Base-by-base conservation (phyloP, 1,140 invertebrate genomes). In the Idris sp. region DNA sequence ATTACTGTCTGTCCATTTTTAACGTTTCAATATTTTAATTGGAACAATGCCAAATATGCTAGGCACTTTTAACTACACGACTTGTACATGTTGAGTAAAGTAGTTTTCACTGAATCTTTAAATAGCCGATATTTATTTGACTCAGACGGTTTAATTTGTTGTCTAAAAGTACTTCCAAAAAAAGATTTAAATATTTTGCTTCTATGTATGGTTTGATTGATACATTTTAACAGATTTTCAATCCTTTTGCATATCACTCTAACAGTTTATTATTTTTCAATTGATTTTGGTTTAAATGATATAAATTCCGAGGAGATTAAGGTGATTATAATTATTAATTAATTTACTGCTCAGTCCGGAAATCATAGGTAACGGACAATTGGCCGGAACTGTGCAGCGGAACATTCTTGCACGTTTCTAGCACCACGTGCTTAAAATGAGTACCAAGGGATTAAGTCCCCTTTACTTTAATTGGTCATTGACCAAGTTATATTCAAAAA, bases 371-470 rank as follows among this genome's bases (percentile, higher is more conserved):
- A 74, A 74, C 72, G 72, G 62, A 46, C 56, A 62, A 62, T 74
- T 65, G 56, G 30, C 72, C 69, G 72, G 72, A 74, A 74, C 56
- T 67, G 22, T 3, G 10, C 15, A 11, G 53, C 46, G 38, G 44
- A 30, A 43, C 59, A 74, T 74, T 68, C 72, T 61, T 56, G 62
- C 72, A 74, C 72, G 71, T 74, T 54, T 51, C 30, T 54, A 18
- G 62, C 31, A 40, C 43, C 46, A 67, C 41, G 62, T 62, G 54
- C 61, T 67, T 13, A 25, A 53, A 49, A 35, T 30, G 33, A 53
- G 41, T 44, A 13, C 13, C 26, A 16, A 54, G 64, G 18, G 49
- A 62, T 38, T 62, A 31, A 28, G 53, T 48, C 8, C 48, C 48
- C 53, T 19, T 51, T 38, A 22, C 31, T 62, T 54, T 59, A 67